Percentiles rank a stretch among this genome's conserved stretches.
phyloP scores from a whole-genome alignment of 2,797 vertebrate species.

The Enteromius paludinosus region DNA sequence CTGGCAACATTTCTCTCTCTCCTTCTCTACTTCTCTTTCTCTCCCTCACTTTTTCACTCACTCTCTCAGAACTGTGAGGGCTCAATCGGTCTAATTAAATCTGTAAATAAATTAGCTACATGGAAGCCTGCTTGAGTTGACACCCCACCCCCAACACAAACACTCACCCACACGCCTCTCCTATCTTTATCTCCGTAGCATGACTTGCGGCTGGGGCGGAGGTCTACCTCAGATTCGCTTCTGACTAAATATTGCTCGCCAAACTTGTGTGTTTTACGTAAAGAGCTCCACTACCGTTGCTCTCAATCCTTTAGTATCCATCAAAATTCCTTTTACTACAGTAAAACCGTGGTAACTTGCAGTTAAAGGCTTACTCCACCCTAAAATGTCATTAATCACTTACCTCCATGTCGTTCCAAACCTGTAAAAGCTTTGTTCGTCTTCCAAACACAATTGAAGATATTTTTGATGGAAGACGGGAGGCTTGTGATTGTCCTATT shows the following conservation, averaged over 20 bases:
- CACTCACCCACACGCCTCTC: slow-evolving; percentile 49
- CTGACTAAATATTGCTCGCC: neutral
- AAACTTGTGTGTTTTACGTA: slow-evolving; percentile 7
- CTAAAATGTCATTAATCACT: too few species aligned
- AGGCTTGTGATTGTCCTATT: too few species aligned
- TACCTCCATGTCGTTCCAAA: too few species aligned
- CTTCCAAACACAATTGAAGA: too few species aligned
- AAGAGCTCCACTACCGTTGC: neutral
- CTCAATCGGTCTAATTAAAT: slow-evolving; percentile 74
- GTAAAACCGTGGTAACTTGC: neutral
- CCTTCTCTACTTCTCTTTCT: slow-evolving; percentile 31
- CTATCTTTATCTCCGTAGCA: slow-evolving; percentile 55
- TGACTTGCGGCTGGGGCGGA: slow-evolving; percentile 9
- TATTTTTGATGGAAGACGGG: too few species aligned
- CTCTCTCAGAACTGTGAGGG: slow-evolving; percentile 66
- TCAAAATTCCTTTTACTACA: neutral
- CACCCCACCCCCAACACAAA: slow-evolving; percentile 66
- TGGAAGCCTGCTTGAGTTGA: slow-evolving; percentile 77
- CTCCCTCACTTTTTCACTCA: slow-evolving; percentile 48
- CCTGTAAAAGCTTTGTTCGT: too few species aligned
- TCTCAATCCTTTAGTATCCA: neutral
- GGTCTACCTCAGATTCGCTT: slow-evolving; percentile 25
- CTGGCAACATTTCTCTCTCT: slow-evolving; percentile 69
- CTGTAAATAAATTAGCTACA: slow-evolving; percentile 76
- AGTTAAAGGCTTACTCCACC: too few species aligned